A percentile compares a stretch with the other conserved stretches of the same genome.
Evolutionary conservation across 2,888 invertebrate species (phyloP).

Genomic region (Pseudoips prasinana): DNA sequence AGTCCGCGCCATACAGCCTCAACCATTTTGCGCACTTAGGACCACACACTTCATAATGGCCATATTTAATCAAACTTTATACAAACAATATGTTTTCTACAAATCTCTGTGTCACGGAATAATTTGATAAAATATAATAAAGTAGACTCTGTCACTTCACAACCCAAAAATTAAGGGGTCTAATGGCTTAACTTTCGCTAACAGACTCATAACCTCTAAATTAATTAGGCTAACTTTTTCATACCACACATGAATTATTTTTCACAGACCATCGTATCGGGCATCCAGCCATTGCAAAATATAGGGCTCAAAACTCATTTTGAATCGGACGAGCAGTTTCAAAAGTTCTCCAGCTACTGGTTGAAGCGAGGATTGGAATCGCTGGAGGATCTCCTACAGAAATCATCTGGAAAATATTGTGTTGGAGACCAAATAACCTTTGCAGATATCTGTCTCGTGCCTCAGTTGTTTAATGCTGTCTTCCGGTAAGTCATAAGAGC

Average conservation of each 20-base stretch:
- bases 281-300: constrained; percentile 88
- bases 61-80: too few relatives aligned
- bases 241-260: constrained; percentile 7
- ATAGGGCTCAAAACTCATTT: constrained; percentile 67
- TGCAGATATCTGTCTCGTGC: constrained; percentile 86
- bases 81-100: too few relatives aligned
- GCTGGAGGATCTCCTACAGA: constrained; percentile 73
- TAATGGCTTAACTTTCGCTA: constrained; percentile 22
- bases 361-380: constrained; percentile 80
- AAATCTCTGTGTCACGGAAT: too few relatives aligned
- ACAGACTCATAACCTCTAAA: constrained; percentile 17
- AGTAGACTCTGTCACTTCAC: too few relatives aligned
- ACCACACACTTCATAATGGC: too few relatives aligned
- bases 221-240: constrained; percentile 13
- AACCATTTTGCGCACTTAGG: too few relatives aligned
- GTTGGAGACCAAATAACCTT: constrained; percentile 83
- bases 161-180: constrained; percentile 23
- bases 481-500: constrained; percentile 70
- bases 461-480: constrained; percentile 83
- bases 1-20: too few relatives aligned
- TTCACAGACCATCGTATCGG: constrained; percentile 80
- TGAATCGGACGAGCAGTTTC: constrained; percentile 56
- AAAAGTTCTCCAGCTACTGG: constrained; percentile 76
- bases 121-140: too few relatives aligned
- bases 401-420: constrained; percentile 79